Evolutionary conservation across 2,888 invertebrate species (phyloP), one percentile per base, ranked within the genome.

Genomic region (Caenorhabditis afra): DNA sequence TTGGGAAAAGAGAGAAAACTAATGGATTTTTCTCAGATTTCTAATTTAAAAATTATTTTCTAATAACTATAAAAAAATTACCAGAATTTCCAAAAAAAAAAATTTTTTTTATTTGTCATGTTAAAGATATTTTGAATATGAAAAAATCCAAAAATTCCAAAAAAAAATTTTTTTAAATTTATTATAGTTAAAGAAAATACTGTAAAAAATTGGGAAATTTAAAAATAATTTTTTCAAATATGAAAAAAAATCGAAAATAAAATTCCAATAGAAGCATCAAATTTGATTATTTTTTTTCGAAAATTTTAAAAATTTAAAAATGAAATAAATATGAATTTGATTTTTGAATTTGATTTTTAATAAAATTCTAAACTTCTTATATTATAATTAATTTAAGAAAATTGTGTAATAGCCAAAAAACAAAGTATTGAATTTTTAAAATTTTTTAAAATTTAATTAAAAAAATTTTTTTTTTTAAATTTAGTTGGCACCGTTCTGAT

Each of bases 1-100:
- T 29, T 29, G 7, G 29, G 7, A 29, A 29, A 29, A 29, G 3
- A 3, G 4, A 3, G 3, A 29, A 29, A 29, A 29, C n/a, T n/a
- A n/a, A n/a, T n/a, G n/a, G n/a, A n/a, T n/a, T n/a, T n/a, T n/a
- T n/a, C n/a, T n/a, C n/a, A n/a, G n/a, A n/a, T n/a, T n/a, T n/a
- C n/a, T n/a, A n/a, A n/a, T n/a, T n/a, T n/a, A n/a, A 47, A 47
- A 47, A 16, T n/a, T n/a, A 47, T 16, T 47, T 47, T 16, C 18
- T 47, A 16, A 47, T 47, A n/a, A 8, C 16, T 47, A 10, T 29
- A 29, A 29, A 29, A 29, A 29, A 29, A 29, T 29, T 29, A 3
- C 29, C 3, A 29, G 7, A 47, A 44, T 44, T 47, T 47, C 16
- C 16, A 16, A 18, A 3, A 16, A 47, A 47, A 47, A 2, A 18